Conservation (phyloP, 2,113 vertebrate species). For the Thalassoma bifasciatum region DNA sequence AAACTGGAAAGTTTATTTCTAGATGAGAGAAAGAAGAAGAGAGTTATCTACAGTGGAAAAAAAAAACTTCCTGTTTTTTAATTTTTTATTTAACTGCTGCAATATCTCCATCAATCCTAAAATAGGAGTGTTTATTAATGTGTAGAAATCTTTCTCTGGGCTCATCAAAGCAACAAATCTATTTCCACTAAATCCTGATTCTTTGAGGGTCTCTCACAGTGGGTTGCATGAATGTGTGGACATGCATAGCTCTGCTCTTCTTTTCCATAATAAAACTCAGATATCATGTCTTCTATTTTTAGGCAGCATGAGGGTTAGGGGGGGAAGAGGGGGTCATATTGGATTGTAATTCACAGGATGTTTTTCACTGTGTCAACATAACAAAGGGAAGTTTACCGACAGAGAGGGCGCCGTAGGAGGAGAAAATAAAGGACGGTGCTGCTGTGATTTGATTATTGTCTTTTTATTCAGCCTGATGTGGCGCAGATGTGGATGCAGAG, state of each 20-base stretch:
- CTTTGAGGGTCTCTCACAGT: constrained; percentile 1
- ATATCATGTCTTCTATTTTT: constrained; percentile 62
- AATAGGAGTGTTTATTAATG: not conserved
- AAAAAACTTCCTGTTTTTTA: not conserved
- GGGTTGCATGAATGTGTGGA: not conserved
- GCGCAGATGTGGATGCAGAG: constrained; percentile 31
- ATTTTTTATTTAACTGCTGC: not conserved
- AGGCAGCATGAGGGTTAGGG: constrained; percentile 26
- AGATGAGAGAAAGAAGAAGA: no score
- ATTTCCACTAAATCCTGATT: constrained; percentile 8
- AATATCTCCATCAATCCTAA: not conserved
- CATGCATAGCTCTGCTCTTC: not conserved
- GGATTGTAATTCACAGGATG: constrained; percentile 42
- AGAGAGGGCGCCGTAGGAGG: constrained; percentile 19
- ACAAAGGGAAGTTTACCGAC: constrained; percentile 41
- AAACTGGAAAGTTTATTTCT: not conserved
- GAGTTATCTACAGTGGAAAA: not conserved
- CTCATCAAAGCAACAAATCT: constrained; percentile 15
- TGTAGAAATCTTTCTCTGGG: not conserved
- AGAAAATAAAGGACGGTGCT: constrained; percentile 46
- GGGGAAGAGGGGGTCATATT: constrained; percentile 43
- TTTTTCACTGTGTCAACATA: constrained; percentile 34
- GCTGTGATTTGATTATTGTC: constrained; percentile 65
- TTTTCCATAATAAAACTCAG: constrained; percentile 34
- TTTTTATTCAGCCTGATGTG: constrained; percentile 61